Evolutionary conservation across 2,113 vertebrate species (phyloP).

Genomic region (Oreochromis tanganicae): DNA sequence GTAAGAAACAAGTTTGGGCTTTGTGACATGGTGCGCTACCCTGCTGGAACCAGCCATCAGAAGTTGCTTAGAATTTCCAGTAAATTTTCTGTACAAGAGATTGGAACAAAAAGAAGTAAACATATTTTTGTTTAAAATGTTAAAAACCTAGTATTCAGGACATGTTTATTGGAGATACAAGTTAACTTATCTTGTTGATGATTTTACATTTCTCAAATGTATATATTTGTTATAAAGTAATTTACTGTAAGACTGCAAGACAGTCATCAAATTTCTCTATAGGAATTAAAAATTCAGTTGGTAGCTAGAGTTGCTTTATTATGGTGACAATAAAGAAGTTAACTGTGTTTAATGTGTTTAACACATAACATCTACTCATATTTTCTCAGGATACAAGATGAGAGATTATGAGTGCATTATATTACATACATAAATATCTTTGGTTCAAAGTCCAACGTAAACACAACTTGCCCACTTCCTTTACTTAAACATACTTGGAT

Average conservation of each 20-base stretch:
- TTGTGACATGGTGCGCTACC: background rate
- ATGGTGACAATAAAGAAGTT: background rate
- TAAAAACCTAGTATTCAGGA: background rate
- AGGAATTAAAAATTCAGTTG: background rate
- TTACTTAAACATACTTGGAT: background rate
- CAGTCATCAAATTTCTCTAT: background rate
- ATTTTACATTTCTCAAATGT: background rate
- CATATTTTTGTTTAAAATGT: background rate
- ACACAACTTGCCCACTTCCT: background rate
- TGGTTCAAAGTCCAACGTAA: background rate
- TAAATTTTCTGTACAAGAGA: background rate
- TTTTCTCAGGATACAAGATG: background rate
- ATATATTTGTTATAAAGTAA: background rate
- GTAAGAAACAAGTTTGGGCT: background rate
- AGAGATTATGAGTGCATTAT: background rate
- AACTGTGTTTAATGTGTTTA: conserved; percentile 3
- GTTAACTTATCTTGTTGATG: background rate
- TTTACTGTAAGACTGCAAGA: background rate
- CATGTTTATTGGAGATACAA: background rate
- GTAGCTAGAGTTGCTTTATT: background rate
- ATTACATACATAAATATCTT: background rate
- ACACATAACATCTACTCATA: background rate
- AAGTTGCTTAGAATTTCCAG: background rate
- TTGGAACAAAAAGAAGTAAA: background rate
- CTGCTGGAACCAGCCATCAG: background rate